These are phyloP conservation scores for Glaucidium brasilianum DNA, from an alignment of 2,113 vertebrate genomes.

Conservation along the genomic window DNA sequence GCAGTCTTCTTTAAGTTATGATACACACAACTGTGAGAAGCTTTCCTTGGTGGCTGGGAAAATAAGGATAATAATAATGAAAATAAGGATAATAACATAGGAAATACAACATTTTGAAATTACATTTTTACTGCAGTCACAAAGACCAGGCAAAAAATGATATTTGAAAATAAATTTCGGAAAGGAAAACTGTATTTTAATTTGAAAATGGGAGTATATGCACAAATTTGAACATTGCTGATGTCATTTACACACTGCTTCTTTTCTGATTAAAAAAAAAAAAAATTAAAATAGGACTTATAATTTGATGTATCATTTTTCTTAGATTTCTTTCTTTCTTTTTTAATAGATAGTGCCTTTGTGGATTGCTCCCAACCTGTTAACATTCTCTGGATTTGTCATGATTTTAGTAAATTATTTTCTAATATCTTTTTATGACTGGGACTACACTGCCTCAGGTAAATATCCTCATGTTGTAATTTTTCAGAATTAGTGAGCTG, in stretches of 20 bases:
- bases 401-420: conserved; percentile 73
- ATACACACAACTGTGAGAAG: neutral
- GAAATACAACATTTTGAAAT: neutral
- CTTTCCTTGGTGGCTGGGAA: neutral
- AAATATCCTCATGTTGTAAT: neutral
- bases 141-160: neutral
- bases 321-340: neutral
- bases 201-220: neutral
- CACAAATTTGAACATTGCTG: neutral
- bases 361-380: conserved; percentile 72
- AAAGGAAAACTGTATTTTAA: neutral
- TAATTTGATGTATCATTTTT: neutral
- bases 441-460: conserved; percentile 71
- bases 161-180: neutral
- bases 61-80: neutral
- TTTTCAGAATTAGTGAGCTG: neutral
- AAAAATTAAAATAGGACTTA: neutral
- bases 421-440: conserved; percentile 68
- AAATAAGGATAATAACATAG: too few species aligned
- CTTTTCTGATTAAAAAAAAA: neutral
- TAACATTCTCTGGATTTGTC: conserved; percentile 73
- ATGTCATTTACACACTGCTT: neutral
- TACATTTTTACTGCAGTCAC: neutral
- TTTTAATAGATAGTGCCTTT: conserved; percentile 67
- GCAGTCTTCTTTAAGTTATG: conserved; percentile 9